Conservation (phyloP, 2,113 vertebrate genomes). For the Galbula dea region DNA sequence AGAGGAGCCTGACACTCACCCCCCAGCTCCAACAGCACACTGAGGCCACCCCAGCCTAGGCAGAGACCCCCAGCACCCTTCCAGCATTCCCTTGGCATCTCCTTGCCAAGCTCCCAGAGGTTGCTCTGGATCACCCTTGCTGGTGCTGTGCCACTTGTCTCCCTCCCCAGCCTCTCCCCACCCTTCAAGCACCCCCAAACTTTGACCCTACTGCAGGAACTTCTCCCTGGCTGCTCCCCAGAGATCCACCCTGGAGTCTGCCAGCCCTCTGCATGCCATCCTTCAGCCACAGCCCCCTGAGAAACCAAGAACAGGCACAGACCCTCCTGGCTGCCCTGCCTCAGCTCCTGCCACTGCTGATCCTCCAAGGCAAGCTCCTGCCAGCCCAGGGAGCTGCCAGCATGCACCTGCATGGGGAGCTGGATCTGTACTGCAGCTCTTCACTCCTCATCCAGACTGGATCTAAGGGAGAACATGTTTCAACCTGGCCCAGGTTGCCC, state of each 20-base stretch:
- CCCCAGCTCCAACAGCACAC: background rate
- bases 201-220: background rate
- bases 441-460: background rate
- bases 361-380: background rate
- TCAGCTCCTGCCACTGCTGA: background rate
- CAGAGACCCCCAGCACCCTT: no score
- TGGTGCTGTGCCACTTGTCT: background rate
- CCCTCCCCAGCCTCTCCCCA: background rate
- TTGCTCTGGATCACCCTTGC: background rate
- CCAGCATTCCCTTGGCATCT: accelerated
- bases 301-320: accelerated
- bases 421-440: background rate
- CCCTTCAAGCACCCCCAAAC: background rate
- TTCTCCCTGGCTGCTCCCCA: background rate
- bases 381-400: background rate
- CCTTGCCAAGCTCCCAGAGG: background rate
- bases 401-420: accelerated
- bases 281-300: background rate
- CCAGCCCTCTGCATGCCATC: background rate
- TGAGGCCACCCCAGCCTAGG: background rate
- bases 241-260: background rate
- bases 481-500: no score
- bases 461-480: no score
- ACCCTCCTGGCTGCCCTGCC: background rate
- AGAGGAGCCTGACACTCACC: background rate